Evolutionary conservation across 2,888 invertebrate species (phyloP).

Genomic region (Sturmia bella): DNA sequence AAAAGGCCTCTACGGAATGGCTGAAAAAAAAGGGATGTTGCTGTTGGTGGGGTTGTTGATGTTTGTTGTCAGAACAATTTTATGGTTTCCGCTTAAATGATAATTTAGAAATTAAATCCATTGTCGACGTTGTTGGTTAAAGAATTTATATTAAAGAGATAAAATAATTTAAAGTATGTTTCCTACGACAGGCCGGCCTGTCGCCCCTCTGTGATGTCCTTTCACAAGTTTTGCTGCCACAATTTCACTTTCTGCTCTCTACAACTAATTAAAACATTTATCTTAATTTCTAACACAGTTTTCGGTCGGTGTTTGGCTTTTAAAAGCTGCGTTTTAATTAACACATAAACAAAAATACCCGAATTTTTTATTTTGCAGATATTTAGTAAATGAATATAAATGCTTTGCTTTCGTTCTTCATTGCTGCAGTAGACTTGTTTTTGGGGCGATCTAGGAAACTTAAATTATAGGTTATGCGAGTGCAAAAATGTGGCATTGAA

Average conservation of each 20-base stretch:
- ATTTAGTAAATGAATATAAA: conserved; percentile 81
- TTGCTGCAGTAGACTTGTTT: conserved; percentile 1
- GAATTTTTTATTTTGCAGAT: conserved; percentile 48
- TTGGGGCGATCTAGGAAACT: neutral
- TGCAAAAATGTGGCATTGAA: too few species aligned
- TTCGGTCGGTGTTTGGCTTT: conserved; percentile 69
- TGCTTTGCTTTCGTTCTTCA: conserved; percentile 61
- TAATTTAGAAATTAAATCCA: conserved; percentile 48
- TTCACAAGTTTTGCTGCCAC: neutral
- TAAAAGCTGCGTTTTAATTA: conserved; percentile 76
- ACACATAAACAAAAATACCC: conserved; percentile 76
- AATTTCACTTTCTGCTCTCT: conserved; percentile 49
- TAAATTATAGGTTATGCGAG: conserved; percentile 10
- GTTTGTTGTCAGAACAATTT: conserved; percentile 61
- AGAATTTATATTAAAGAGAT: conserved; percentile 61
- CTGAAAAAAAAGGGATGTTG: conserved; percentile 43
- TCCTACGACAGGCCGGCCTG: too few species aligned
- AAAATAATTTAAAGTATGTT: conserved; percentile 55
- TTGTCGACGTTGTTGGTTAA: conserved; percentile 27
- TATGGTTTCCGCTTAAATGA: conserved; percentile 68
- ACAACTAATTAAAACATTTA: conserved; percentile 81
- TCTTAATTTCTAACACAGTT: conserved; percentile 80
- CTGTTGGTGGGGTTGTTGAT: conserved; percentile 41
- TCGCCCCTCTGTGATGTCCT: neutral
- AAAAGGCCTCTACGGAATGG: conserved; percentile 1